Conservation (phyloP, 2,888 invertebrate genomes). For the Synanthedon andrenaeformis region DNA sequence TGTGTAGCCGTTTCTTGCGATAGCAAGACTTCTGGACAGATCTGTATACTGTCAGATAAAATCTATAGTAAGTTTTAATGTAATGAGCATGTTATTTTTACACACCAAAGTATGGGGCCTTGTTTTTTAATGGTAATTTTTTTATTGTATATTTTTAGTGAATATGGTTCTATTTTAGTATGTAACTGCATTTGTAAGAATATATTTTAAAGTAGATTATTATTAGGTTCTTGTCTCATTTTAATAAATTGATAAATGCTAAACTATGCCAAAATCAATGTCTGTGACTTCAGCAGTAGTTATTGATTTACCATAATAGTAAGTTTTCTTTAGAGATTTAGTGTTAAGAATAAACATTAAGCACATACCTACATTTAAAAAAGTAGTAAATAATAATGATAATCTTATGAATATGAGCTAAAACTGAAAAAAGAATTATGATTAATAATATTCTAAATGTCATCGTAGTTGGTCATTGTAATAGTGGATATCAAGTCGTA, state of each 20-base stretch:
- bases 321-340: too few relatives aligned
- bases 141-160: conserved; percentile 12
- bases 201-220: background rate
- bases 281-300: too few relatives aligned
- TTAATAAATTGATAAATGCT: too few relatives aligned
- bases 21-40: background rate
- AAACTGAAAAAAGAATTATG: conserved; percentile 28
- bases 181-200: conserved; percentile 2
- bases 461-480: conserved; percentile 10
- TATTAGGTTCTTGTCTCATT: background rate
- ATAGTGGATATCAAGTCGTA: background rate
- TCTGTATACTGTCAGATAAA: background rate
- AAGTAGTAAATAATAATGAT: conserved; percentile 26
- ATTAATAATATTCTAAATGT: conserved; percentile 16
- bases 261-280: too few relatives aligned
- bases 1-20: background rate
- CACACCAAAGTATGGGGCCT: conserved; percentile 57
- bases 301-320: too few relatives aligned
- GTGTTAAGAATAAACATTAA: too few relatives aligned
- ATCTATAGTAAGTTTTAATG: background rate
- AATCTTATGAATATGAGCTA: conserved; percentile 69
- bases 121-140: conserved; percentile 21
- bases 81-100: conserved; percentile 9
- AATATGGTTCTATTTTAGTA: conserved; percentile 2
- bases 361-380: background rate